phyloP scores from a whole-genome alignment of 2,113 vertebrate species.

The Tragelaphus imberbis region DNA sequence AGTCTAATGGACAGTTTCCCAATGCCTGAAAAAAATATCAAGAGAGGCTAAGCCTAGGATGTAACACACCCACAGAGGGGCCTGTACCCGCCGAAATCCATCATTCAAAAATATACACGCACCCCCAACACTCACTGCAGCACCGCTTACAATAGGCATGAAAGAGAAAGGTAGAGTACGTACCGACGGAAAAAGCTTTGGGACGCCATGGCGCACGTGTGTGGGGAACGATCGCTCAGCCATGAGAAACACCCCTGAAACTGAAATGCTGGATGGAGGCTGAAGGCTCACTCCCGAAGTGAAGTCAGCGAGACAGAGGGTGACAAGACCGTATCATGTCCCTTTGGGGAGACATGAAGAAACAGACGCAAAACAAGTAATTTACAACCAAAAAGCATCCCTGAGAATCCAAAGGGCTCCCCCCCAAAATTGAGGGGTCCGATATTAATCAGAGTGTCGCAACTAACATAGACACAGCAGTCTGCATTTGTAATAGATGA shows the following conservation, averaged over 20 bases:
- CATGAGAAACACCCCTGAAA: fast-evolving
- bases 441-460: background rate
- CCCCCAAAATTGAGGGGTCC: background rate
- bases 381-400: background rate
- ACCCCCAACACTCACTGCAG: background rate
- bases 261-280: background rate
- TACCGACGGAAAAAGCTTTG: fast-evolving
- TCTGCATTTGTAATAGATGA: background rate
- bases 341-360: background rate
- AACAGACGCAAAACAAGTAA: background rate
- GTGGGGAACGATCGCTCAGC: fast-evolving
- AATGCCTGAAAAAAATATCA: background rate
- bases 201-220: fast-evolving
- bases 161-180: background rate
- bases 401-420: background rate
- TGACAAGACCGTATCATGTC: background rate
- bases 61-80: background rate
- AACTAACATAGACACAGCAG: background rate
- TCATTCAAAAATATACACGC: background rate
- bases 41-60: background rate
- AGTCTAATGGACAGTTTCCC: background rate
- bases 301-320: background rate
- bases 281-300: background rate
- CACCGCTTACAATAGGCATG: fast-evolving
- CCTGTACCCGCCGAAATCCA: background rate